Percentiles rank a stretch among this genome's conserved stretches.
These are phyloP conservation scores for Phyllostomus discolor DNA, from an alignment of 2,113 vertebrate genomes.

Conservation along the genomic window DNA sequence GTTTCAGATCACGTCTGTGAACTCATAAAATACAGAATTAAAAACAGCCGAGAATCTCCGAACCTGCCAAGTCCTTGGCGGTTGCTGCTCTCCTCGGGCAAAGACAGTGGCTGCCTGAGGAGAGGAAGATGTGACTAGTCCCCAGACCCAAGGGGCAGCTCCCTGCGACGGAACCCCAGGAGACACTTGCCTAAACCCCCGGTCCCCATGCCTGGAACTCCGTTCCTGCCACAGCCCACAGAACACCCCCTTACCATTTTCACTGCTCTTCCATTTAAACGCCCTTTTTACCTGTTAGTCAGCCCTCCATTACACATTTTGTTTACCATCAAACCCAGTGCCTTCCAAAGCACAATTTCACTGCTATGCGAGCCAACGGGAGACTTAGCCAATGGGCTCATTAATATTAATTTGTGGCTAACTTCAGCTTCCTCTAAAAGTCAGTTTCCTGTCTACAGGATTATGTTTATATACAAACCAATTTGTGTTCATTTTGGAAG, in stretches of 20 bases:
- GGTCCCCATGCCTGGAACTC: neutral
- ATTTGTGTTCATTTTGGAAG: slow-evolving; percentile 65
- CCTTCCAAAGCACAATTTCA: neutral
- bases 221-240: neutral
- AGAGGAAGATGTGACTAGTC: neutral
- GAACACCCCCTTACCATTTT: neutral
- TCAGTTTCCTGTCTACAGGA: slow-evolving; percentile 43
- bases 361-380: neutral
- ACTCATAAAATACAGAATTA: neutral
- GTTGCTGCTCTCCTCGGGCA: neutral
- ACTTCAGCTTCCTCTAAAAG: slow-evolving; percentile 47
- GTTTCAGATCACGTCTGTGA: neutral
- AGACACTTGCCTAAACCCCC: neutral
- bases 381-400: neutral
- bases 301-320: neutral
- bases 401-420: slow-evolving; percentile 66
- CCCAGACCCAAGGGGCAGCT: neutral
- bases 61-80: neutral
- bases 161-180: neutral
- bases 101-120: neutral
- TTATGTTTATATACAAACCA: slow-evolving; percentile 46
- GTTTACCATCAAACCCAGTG: neutral
- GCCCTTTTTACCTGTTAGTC: slow-evolving; percentile 33
- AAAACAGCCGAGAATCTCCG: neutral
- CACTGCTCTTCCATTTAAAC: neutral